Base-by-base conservation (phyloP, 1,140 invertebrate species). In the Heliconius melpomene region DNA sequence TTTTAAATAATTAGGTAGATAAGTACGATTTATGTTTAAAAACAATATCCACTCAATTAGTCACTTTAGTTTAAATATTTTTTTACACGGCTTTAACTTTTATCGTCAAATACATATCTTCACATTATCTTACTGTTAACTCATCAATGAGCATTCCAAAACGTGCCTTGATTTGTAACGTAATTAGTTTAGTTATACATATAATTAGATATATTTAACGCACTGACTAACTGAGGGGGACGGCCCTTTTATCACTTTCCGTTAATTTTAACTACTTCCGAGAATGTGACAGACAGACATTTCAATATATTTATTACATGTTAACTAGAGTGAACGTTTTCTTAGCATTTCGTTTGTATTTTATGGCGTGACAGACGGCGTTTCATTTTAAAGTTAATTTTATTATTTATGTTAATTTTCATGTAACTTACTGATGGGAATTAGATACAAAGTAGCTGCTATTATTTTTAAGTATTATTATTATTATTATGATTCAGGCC, bases 151-250 rank as follows among this genome's bases (percentile, higher is more conserved):
- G 3, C 71, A 40, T 72, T 72, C 36, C 36, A 38, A 72, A 40
- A 72, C 71, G 71, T 40, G 71, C 60, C 26, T 72, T 72, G 71
- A 72, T 72, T 72, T 72, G 71, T 72, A 72, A 72, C 18, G 7
- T 72, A 72, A 72, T 72, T 38, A 72, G 32, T 46, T 46, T 6
- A 16, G 40, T 46, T 16, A 16, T 5, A 46, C 40, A 46, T 46
- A 46, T 46, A 46, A 46, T 46, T 40, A 40, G 2, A 11, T 38
- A 72, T 72, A 72, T 3, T 36, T 72, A 72, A 38, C 36, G n/a
- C 36, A 26, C 71, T 40, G 29, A 36, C 29, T 72, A 38, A 72
- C 32, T 32, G 71, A 72, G 32, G 29, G 71, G 71, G 9, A 36
- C 32, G 71, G 13, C 36, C 18, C 23, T 23, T 72, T 72, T 40